These are phyloP conservation scores for Dromaius novaehollandiae DNA, from an alignment of 2,113 vertebrate species.

Conservation along the genomic window DNA sequence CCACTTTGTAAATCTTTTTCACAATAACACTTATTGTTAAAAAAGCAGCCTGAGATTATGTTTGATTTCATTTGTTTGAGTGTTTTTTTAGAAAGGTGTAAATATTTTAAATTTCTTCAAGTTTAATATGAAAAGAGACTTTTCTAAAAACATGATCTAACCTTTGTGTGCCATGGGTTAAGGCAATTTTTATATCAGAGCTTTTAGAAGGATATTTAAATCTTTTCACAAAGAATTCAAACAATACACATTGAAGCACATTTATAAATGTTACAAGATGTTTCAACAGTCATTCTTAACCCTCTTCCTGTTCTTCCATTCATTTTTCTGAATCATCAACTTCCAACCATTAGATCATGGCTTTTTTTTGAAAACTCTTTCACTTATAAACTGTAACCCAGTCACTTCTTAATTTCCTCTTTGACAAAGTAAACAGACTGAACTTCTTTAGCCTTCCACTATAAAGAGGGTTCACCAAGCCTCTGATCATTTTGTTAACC, in stretches of 20 bases:
- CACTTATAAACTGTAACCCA: neutral
- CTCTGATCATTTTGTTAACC: neutral
- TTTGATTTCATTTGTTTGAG: neutral
- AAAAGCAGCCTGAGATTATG: neutral
- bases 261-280: neutral
- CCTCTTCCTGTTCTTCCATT: neutral
- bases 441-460: neutral
- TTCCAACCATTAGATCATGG: neutral
- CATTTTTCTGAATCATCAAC: neutral
- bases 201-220: neutral
- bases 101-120: neutral
- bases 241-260: rapidly evolving
- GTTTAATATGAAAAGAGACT: rapidly evolving
- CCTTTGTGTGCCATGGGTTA: neutral
- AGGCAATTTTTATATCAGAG: neutral
- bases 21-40: neutral
- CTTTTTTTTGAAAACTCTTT: neutral
- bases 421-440: neutral
- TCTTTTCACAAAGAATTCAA: neutral
- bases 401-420: neutral
- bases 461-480: neutral
- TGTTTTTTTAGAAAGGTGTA: neutral
- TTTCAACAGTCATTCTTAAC: neutral
- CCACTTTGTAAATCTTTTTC: neutral
- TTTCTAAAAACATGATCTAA: neutral